phyloP scores from a whole-genome alignment of 2,113 vertebrate species.

The Ranitomeya imitator region DNA sequence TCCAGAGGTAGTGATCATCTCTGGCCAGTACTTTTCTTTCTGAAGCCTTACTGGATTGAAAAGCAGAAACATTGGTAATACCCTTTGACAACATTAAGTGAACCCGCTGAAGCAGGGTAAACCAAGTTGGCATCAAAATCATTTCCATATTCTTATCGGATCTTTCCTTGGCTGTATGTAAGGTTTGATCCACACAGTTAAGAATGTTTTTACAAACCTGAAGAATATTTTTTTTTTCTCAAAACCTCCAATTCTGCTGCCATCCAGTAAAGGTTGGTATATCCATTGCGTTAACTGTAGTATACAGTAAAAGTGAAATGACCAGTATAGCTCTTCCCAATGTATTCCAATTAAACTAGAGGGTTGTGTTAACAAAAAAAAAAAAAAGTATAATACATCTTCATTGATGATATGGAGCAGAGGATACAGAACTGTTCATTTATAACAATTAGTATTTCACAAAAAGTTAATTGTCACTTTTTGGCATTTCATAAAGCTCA shows the following conservation, averaged over 20 bases:
- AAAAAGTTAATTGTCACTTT: constrained; percentile 58
- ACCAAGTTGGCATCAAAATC: neutral
- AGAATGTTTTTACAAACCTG: neutral
- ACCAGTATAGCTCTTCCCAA: constrained; percentile 68
- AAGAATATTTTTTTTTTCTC: neutral
- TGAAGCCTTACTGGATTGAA: constrained; percentile 75
- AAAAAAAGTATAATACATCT: neutral
- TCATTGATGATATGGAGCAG: constrained; percentile 72
- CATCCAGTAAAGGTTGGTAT: constrained; percentile 69
- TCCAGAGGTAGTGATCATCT: constrained; percentile 77
- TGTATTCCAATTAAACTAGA: constrained; percentile 71
- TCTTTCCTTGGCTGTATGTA: neutral
- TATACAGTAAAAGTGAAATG: constrained; percentile 66
- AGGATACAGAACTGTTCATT: constrained; percentile 83
- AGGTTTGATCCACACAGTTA: neutral
- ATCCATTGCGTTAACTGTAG: constrained; percentile 61
- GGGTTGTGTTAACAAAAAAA: constrained; percentile 72
- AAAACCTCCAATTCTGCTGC: constrained; percentile 62
- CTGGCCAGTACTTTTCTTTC: constrained; percentile 72
- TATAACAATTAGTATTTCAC: constrained; percentile 52
- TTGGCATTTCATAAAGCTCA: constrained; percentile 78
- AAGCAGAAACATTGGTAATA: constrained; percentile 67
- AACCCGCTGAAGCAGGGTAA: constrained; percentile 24
- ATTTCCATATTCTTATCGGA: neutral
- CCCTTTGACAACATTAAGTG: neutral